Evolutionary conservation across 2,888 invertebrate genomes (phyloP), one percentile per base, ranked within the genome.

Genomic region (Geophilus truncorum): DNA sequence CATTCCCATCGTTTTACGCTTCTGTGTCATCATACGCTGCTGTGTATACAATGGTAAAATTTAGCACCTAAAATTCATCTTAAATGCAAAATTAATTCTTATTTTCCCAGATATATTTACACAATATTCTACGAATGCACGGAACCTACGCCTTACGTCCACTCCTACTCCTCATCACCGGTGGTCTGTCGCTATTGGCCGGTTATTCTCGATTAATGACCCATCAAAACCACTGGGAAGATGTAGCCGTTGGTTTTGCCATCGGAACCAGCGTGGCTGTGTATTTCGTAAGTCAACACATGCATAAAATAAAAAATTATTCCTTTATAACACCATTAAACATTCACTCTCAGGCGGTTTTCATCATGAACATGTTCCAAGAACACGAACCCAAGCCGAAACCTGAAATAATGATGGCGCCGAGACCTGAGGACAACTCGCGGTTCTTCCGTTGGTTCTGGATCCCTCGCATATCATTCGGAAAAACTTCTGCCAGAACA

Each of bases 1-100:
- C 82, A 7, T 82, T 82, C 51, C 82, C 82, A 10, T 81, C 79
- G 4, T 82, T 77, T 77, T 81, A 82, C 62, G 80, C 82, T 21
- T 34, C 82, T n/a, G 23, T 82, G 21, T 81, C 82, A 21, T 78
- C 81, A 0, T 82, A 82, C 34, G 30, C 82, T 10, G 82, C 82
- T 10, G 76, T 40, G 9, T 82, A 80, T 30, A 70, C 79, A 75
- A 82, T 82, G 45, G 82, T 81, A 80, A 80, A 32, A 18, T 30
- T 3, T 10, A 77, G 7, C 28, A 77, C 18, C 6, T 6, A 10
- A 5, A 18, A 12, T n/a, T n/a, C 6, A 15, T n/a, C 7, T 30
- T 75, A 9, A 3, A 75, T 5, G 10, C 2, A 12, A 75, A 18
- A 12, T 18, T 51, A 51, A 51, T 77, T 77, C 2, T 10, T 45